Conservation (phyloP, 53 echinoderm and acorn worm genomes). For the Holothuria leucospilota region DNA sequence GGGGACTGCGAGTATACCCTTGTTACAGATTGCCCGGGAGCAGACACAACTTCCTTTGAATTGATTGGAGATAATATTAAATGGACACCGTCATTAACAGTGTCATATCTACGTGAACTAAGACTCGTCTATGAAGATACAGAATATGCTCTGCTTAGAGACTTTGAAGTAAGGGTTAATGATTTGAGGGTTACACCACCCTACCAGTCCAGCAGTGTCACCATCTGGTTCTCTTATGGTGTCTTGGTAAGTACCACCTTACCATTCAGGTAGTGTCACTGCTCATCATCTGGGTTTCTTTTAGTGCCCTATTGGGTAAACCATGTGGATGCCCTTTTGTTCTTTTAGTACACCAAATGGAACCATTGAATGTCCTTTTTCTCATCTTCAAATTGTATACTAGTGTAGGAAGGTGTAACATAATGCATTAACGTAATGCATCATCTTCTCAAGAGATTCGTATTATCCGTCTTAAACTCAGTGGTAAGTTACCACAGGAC, state of each 20-base stretch:
- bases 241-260: conserved; percentile 32
- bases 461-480: too few relatives aligned
- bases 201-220: not conserved
- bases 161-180: conserved; percentile 70
- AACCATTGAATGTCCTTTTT: too few relatives aligned
- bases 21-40: conserved; percentile 61
- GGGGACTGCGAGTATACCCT: conserved; percentile 93
- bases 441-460: too few relatives aligned
- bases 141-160: conserved; percentile 48
- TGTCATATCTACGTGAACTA: conserved; percentile 73
- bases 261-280: too few relatives aligned
- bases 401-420: too few relatives aligned
- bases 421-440: too few relatives aligned
- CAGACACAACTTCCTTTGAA: conserved; percentile 55
- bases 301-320: too few relatives aligned
- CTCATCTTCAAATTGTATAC: too few relatives aligned
- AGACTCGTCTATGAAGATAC: conserved; percentile 48
- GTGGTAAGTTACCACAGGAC: too few relatives aligned
- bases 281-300: too few relatives aligned
- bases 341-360: too few relatives aligned
- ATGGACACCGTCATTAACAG: conserved; percentile 64
- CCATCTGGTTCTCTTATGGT: conserved; percentile 53
- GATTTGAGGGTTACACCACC: conserved; percentile 64
- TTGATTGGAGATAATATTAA: conserved; percentile 80
- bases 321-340: too few relatives aligned